Percentiles rank a stretch among this genome's conserved stretches.
phyloP scores from a whole-genome alignment of 1,140 invertebrate species.

The Dufourea novaeangliae region DNA sequence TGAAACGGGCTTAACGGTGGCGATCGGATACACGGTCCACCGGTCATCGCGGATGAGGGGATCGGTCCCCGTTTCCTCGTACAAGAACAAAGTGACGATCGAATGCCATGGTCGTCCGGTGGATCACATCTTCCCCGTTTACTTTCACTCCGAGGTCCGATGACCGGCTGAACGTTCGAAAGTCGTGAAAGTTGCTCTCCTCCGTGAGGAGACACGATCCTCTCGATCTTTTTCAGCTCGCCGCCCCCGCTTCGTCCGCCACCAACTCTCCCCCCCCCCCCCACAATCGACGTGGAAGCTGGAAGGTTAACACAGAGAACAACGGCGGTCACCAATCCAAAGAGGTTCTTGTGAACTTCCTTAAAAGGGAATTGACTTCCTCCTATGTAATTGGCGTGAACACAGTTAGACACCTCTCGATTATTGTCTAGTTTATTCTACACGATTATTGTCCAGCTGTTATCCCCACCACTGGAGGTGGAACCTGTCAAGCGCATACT shows the following conservation, averaged over 20 bases:
- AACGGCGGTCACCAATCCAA: neutral
- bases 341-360: neutral
- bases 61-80: slow-evolving; percentile 3
- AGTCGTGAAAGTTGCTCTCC: slow-evolving; percentile 67
- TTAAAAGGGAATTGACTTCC: neutral
- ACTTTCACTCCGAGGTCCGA: slow-evolving; percentile 70
- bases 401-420: too few species aligned
- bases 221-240: slow-evolving; percentile 16
- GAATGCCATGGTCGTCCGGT: slow-evolving; percentile 66
- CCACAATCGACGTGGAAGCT: neutral
- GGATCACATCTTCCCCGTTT: slow-evolving; percentile 63
- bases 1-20: slow-evolving; percentile 1
- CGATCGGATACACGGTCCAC: slow-evolving; percentile 28
- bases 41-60: slow-evolving; percentile 11
- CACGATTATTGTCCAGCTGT: too few species aligned
- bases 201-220: slow-evolving; percentile 15
- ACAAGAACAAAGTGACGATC: slow-evolving; percentile 25
- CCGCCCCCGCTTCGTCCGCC: neutral
- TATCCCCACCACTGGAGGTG: too few species aligned
- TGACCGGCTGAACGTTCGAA: slow-evolving; percentile 68
- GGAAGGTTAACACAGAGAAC: neutral
- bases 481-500: too few species aligned
- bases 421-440: too few species aligned
- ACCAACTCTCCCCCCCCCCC: too few species aligned
- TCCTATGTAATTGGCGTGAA: neutral